Conservation (phyloP, 2,113 vertebrate species). For the Nothoprocta pentlandii region DNA sequence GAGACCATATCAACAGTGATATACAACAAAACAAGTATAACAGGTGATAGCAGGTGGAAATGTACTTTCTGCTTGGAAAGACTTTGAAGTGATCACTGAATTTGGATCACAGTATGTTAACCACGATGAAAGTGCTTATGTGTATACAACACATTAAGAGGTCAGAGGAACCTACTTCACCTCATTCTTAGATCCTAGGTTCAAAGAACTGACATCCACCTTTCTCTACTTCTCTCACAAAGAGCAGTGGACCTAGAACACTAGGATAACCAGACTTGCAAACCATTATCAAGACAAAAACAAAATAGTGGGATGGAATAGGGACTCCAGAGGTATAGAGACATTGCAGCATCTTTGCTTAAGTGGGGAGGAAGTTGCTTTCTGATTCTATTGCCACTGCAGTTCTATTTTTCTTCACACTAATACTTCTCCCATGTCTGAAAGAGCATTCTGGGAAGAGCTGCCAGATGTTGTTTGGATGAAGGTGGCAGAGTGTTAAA, state of each 20-base stretch:
- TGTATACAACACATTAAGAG: not conserved
- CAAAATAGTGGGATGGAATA: not conserved
- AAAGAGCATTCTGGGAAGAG: slow-evolving; percentile 55
- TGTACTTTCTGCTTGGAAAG: not conserved
- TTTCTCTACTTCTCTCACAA: not conserved
- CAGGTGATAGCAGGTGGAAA: not conserved
- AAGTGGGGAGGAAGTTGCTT: slow-evolving; percentile 13
- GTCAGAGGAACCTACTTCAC: not conserved
- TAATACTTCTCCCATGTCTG: slow-evolving; percentile 53
- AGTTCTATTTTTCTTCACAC: slow-evolving; percentile 44
- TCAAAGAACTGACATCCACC: not conserved
- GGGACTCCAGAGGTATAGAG: not conserved
- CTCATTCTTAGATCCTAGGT: not conserved
- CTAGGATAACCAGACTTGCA: not conserved
- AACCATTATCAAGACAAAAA: not conserved
- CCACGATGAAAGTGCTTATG: not conserved
- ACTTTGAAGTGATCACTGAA: not conserved
- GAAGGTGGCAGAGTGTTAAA: slow-evolving; percentile 61
- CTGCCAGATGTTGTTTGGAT: slow-evolving; percentile 70
- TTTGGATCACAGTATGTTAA: not conserved
- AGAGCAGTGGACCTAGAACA: not conserved
- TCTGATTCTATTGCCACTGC: not conserved
- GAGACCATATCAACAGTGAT: not conserved
- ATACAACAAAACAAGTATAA: not conserved
- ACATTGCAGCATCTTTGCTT: not conserved